Conservation (phyloP, 1,140 invertebrate genomes). For the Alviniconcha marisindica region DNA sequence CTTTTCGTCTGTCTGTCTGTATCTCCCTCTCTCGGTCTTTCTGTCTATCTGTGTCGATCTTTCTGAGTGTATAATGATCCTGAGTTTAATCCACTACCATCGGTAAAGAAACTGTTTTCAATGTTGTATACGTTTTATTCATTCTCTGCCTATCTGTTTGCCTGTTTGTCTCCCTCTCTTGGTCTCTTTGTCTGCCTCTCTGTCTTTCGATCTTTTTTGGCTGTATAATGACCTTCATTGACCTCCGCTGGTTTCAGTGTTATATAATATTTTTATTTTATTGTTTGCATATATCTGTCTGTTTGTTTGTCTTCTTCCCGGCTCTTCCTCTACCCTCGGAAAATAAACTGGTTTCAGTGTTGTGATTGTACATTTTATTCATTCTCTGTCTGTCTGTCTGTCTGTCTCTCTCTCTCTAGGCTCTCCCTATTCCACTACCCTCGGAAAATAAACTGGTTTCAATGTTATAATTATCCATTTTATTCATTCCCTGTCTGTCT, state of each 20-base stretch:
- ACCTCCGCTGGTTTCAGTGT: not conserved
- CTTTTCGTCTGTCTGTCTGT: too few relatives aligned
- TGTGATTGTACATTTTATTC: too few relatives aligned
- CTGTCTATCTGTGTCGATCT: not conserved
- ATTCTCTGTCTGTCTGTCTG: slow-evolving; percentile 14
- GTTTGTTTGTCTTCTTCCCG: not conserved
- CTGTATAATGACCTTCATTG: not conserved
- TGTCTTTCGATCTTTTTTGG: too few relatives aligned
- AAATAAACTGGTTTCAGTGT: not conserved
- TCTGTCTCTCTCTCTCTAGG: slow-evolving; percentile 4
- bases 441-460: too few relatives aligned
- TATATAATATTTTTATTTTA: not conserved
- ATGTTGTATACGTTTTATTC: not conserved
- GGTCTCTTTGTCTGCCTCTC: too few relatives aligned
- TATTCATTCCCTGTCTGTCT: not conserved
- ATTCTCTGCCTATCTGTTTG: slow-evolving; percentile 12
- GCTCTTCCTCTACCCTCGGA: slow-evolving; percentile 12
- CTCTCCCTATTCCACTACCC: not conserved
- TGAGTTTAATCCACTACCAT: not conserved
- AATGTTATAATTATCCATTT: not conserved
- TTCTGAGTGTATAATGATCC: too few relatives aligned
- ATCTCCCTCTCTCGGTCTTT: not conserved
- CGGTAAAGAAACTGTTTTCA: not conserved
- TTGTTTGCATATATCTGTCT: not conserved
- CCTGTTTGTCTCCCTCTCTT: too few relatives aligned